Evolutionary conservation across 2,797 vertebrate genomes (phyloP).

Genomic region (Cirrhinus mrigala): DNA sequence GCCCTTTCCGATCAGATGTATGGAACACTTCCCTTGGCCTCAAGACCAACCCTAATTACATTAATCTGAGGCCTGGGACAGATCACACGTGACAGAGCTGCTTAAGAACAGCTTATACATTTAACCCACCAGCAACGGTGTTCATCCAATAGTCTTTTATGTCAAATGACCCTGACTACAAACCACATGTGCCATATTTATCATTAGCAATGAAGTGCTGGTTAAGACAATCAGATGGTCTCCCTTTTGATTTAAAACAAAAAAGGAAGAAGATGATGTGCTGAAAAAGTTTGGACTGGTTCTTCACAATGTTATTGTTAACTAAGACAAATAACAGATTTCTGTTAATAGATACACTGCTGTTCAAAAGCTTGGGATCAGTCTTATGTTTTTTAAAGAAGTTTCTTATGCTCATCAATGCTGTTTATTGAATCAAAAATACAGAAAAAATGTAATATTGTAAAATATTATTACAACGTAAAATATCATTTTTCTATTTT

Average conservation of each 20-base stretch:
- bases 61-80: slow-evolving; percentile 75
- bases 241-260: background rate
- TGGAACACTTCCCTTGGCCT: slow-evolving; percentile 80
- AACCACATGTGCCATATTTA: background rate
- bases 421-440: too few species aligned
- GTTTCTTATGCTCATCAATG: too few species aligned
- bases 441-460: too few species aligned
- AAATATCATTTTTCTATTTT: too few species aligned
- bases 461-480: too few species aligned
- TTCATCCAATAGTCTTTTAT: background rate
- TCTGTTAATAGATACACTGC: background rate
- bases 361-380: too few species aligned
- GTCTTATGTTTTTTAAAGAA: too few species aligned
- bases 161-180: slow-evolving; percentile 22
- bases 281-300: background rate
- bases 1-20: slow-evolving; percentile 85
- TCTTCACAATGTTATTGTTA: background rate
- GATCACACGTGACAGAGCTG: slow-evolving; percentile 67
- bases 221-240: background rate
- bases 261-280: background rate
- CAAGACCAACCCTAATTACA: slow-evolving; percentile 71
- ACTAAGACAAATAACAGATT: background rate
- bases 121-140: slow-evolving; percentile 4
- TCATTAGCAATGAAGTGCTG: background rate
- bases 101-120: slow-evolving; percentile 55